A percentile compares a stretch with the other conserved stretches of the same genome.
Conservation (phyloP, 2,888 invertebrate genomes). For the Frankliniella intonsa region DNA sequence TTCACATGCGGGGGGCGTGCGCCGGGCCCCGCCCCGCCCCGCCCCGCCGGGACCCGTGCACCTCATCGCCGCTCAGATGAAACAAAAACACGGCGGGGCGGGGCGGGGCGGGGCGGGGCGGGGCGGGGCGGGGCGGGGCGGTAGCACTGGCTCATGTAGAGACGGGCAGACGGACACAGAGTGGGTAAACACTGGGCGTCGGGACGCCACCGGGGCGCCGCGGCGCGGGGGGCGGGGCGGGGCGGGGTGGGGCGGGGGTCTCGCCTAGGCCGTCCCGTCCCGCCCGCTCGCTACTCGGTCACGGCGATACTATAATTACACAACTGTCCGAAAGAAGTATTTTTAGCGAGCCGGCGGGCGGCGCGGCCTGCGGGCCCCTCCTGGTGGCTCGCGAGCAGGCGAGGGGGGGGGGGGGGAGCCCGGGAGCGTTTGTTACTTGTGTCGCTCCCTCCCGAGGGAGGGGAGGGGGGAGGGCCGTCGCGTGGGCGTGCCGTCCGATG, state of each 20-base stretch:
- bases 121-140: neutral
- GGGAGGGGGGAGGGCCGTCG: too few relatives aligned
- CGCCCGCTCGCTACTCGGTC: neutral
- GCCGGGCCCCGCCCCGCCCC: neutral
- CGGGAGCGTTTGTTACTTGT: too few relatives aligned
- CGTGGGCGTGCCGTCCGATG: neutral
- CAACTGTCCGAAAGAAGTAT: constrained; percentile 15
- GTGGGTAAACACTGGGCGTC: neutral
- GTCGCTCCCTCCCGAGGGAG: neutral
- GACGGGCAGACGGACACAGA: neutral
- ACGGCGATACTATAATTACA: constrained; percentile 17
- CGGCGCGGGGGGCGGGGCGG: neutral
- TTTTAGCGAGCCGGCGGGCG: constrained; percentile 11
- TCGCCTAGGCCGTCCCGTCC: neutral
- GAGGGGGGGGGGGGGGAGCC: neutral
- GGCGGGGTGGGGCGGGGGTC: neutral
- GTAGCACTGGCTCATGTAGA: too few relatives aligned
- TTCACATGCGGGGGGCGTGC: neutral
- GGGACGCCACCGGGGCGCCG: neutral
- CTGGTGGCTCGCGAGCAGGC: neutral
- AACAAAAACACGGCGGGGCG: neutral
- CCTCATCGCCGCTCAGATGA: neutral
- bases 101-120: neutral
- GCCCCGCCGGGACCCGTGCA: too few relatives aligned
- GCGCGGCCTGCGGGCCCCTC: neutral